A percentile compares a stretch with the other conserved stretches of the same genome.
These are phyloP conservation scores for Chydorus sphaericus DNA, from an alignment of 2,888 invertebrate species.

Conservation along the genomic window DNA sequence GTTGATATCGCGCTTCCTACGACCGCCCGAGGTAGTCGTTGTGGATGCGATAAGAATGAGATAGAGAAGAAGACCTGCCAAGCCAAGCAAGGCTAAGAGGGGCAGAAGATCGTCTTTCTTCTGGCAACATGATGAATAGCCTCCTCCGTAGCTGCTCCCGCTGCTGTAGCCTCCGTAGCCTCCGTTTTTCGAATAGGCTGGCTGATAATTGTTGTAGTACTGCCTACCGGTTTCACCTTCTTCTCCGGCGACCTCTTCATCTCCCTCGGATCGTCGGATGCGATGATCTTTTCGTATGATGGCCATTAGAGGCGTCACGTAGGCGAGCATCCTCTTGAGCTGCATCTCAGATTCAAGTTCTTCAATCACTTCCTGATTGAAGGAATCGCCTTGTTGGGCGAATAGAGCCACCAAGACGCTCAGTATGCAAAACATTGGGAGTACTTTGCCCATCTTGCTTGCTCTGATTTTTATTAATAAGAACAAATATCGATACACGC, in stretches of 20 bases:
- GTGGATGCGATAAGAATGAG: constrained; percentile 11
- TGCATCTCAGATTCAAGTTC: not conserved
- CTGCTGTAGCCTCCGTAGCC: not conserved
- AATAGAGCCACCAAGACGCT: too few relatives aligned
- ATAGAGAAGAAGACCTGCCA: constrained; percentile 6
- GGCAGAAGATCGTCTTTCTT: constrained; percentile 11
- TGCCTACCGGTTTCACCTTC: too few relatives aligned
- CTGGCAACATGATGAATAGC: constrained; percentile 7
- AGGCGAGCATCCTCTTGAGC: not conserved
- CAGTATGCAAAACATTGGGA: too few relatives aligned
- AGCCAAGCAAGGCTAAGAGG: constrained; percentile 3
- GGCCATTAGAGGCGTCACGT: not conserved
- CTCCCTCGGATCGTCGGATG: too few relatives aligned
- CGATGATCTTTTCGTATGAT: not conserved
- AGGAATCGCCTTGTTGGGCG: too few relatives aligned
- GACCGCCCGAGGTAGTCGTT: constrained; percentile 3
- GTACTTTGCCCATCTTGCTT: too few relatives aligned
- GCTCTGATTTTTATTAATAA: too few relatives aligned
- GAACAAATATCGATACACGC: too few relatives aligned
- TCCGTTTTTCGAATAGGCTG: not conserved
- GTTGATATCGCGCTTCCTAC: not conserved
- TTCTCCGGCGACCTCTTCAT: too few relatives aligned
- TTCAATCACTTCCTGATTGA: too few relatives aligned
- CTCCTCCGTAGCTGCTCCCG: constrained; percentile 8
- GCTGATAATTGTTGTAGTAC: not conserved